phyloP scores from a whole-genome alignment of 2,113 vertebrate species.

The Heterotilapia buettikoferi region DNA sequence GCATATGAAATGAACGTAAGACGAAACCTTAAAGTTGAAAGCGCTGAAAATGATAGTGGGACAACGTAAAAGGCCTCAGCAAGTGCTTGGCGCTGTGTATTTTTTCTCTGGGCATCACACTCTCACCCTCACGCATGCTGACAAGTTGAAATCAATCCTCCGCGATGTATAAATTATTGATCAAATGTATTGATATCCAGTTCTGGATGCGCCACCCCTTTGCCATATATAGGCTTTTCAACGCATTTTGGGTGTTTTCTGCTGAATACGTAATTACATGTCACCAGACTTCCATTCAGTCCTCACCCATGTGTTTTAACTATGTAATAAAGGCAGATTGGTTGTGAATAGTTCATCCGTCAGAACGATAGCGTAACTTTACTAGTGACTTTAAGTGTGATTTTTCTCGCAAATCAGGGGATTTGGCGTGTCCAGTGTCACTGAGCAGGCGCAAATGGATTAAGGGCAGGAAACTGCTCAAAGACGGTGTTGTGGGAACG shows the following conservation, averaged over 20 bases:
- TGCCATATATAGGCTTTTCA: background rate
- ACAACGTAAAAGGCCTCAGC: background rate
- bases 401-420: background rate
- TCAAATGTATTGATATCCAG: background rate
- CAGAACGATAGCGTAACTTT: background rate
- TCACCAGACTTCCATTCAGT: background rate
- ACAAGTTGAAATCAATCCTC: background rate
- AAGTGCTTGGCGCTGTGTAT: background rate
- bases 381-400: background rate
- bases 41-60: background rate
- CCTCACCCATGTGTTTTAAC: background rate
- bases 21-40: slow-evolving; percentile 42
- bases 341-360: background rate
- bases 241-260: background rate
- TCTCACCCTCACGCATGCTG: background rate
- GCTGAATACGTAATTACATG: too few species aligned
- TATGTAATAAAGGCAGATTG: background rate
- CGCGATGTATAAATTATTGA: background rate
- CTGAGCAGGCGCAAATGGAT: slow-evolving; percentile 56
- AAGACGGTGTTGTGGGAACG: slow-evolving; percentile 43
- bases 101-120: background rate
- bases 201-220: background rate
- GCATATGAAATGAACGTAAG: slow-evolving; percentile 72
- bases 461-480: slow-evolving; percentile 47
- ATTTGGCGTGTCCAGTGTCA: slow-evolving; percentile 23